Base-by-base conservation (phyloP, 2,888 invertebrate genomes). In the Iphiclides podalirius region DNA sequence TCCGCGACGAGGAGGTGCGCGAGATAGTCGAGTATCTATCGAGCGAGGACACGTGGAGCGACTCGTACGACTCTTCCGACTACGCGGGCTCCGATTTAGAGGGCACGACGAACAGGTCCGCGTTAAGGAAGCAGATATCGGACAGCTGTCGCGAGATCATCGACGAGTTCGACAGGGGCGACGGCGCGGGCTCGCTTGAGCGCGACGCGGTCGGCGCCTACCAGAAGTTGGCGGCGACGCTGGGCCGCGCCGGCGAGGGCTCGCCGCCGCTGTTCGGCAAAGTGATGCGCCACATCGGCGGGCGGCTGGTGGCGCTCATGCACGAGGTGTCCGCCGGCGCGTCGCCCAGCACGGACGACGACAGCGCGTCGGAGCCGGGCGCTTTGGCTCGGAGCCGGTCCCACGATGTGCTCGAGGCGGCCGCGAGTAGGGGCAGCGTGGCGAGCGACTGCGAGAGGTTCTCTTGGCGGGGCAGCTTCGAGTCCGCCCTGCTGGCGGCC, bases 1-100 rank as follows among this genome's bases (percentile, higher is more conserved):
- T 97, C 59, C 91, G 96, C 53, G 96, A 96, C 66, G 96, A 96
- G 61, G 96, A 96, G 78, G 96, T 96, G 31, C 92, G 95, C 14
- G 96, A 96, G 81, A 96, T 97, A 47, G 96, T 97, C 0, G 97
- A 97, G 78, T 97, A 97, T 74, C 83, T 97, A 55, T 96, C 96
- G 59, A 96, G 96, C 59, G 97, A 97, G 71, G 97, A 97, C 67
- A 95, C 96, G 2, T 96, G 96, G 96, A 96, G 96, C 58, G 97
- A 97, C 75, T 96, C 96, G 0, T 96, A 96, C 68, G 97, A 97
- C 73, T 96, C 96, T 1, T 96, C 96, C 0, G 96, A 97, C 74
- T 96, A 96, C 66, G 96, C 96, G 1, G 96, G 95, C 57, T 96
- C 96, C 0, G 96, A 97, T 74, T 82, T 96, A 44, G 96, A 96